Evolutionary conservation across 2,888 invertebrate species (phyloP).

Genomic region (Cephalotes varians): DNA sequence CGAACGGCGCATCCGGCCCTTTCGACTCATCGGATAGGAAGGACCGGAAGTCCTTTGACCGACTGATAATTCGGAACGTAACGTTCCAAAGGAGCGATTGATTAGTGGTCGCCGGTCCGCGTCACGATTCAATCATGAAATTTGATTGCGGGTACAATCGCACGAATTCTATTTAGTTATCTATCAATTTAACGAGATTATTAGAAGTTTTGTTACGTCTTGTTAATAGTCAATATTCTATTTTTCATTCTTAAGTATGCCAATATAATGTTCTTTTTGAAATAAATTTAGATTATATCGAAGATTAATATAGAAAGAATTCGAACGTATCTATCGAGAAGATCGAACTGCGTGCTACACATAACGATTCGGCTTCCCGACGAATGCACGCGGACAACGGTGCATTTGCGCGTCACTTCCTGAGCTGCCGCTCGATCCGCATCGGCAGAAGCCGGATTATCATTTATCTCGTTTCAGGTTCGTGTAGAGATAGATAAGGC

Average conservation of each 20-base stretch:
- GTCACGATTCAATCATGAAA: neutral
- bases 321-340: neutral
- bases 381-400: conserved; percentile 44
- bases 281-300: conserved; percentile 9
- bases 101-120: conserved; percentile 18
- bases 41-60: conserved; percentile 74
- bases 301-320: neutral
- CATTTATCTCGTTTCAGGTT: conserved; percentile 45
- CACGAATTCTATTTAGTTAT: neutral
- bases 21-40: conserved; percentile 65
- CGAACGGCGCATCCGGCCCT: conserved; percentile 71
- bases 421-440: conserved; percentile 41
- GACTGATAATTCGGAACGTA: conserved; percentile 34
- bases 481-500: conserved; percentile 2
- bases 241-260: neutral
- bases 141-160: neutral
- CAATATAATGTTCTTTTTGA: neutral
- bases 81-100: conserved; percentile 27
- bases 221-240: neutral
- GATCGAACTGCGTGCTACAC: conserved; percentile 27
- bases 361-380: conserved; percentile 36
- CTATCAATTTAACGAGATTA: neutral
- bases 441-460: conserved; percentile 39
- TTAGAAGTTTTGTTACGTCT: neutral
- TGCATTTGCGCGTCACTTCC: conserved; percentile 51